These are phyloP conservation scores for Pilophorus perplexus DNA, from an alignment of 2,888 invertebrate genomes.

Conservation along the genomic window DNA sequence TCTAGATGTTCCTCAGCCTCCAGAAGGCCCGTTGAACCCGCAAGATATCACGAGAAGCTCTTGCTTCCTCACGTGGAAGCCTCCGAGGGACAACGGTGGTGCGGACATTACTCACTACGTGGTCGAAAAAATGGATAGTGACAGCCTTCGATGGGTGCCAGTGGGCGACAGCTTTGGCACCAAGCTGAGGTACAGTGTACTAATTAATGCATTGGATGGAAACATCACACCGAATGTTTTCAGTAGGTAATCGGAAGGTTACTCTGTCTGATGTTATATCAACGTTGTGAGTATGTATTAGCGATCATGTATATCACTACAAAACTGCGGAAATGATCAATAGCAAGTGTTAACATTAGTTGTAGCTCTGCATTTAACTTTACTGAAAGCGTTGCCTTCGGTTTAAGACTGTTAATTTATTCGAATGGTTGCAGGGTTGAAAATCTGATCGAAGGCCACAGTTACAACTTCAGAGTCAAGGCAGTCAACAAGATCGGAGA, in stretches of 20 bases:
- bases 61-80: constrained; percentile 79
- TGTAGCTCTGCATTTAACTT: too few species aligned
- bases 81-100: constrained; percentile 92
- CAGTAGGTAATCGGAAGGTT: too few species aligned
- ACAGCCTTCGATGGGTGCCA: constrained; percentile 90
- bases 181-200: constrained; percentile 59
- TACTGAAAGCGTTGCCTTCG: too few species aligned
- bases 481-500: constrained; percentile 94
- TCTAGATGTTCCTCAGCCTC: constrained; percentile 75
- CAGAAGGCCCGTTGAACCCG: constrained; percentile 86
- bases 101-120: constrained; percentile 85
- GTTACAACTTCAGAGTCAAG: constrained; percentile 90
- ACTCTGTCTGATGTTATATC: too few species aligned
- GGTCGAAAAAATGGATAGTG: constrained; percentile 94
- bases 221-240: background rate
- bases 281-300: too few species aligned
- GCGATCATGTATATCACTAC: too few species aligned
- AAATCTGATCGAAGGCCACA: constrained; percentile 88
- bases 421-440: constrained; percentile 70
- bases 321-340: too few species aligned
- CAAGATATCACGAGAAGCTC: constrained; percentile 86
- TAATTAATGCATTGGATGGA: too few species aligned
- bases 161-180: constrained; percentile 84
- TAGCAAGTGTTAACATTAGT: too few species aligned
- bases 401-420: too few species aligned